Percentiles rank a stretch among this genome's conserved stretches.
Evolutionary conservation across 2,888 invertebrate species (phyloP).

Genomic region (Lithosia quadra): DNA sequence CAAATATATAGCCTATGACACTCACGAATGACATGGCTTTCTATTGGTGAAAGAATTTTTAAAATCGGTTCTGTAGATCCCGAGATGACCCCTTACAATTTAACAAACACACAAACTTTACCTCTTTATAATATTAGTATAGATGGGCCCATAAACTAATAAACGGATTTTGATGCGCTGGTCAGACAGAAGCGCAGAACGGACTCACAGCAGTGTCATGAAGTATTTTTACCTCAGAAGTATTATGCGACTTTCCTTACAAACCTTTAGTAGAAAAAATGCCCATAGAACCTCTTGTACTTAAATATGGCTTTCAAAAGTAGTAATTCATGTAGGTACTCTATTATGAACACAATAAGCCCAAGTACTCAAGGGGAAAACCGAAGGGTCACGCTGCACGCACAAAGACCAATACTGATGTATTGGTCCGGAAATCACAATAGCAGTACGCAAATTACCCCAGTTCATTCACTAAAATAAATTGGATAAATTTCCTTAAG

Average conservation of each 20-base stretch:
- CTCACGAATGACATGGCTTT: too few relatives aligned
- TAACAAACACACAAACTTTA: too few relatives aligned
- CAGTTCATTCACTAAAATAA: slow-evolving; percentile 43
- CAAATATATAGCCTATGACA: too few relatives aligned
- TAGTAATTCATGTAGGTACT: slow-evolving; percentile 43
- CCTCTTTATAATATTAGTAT: too few relatives aligned
- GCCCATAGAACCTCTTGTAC: slow-evolving; percentile 12
- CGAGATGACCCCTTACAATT: too few relatives aligned
- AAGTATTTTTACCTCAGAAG: background rate
- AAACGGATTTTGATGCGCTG: too few relatives aligned
- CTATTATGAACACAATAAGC: slow-evolving; percentile 47
- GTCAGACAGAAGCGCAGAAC: too few relatives aligned
- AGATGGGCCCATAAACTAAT: too few relatives aligned
- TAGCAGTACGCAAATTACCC: slow-evolving; percentile 52
- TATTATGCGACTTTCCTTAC: background rate
- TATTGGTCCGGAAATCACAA: slow-evolving; percentile 55
- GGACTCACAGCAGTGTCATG: too few relatives aligned
- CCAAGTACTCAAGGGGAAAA: slow-evolving; percentile 48
- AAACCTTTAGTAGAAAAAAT: background rate
- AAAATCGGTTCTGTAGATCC: too few relatives aligned
- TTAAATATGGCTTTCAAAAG: slow-evolving; percentile 44
- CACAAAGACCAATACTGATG: slow-evolving; percentile 49
- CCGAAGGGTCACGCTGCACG: slow-evolving; percentile 41
- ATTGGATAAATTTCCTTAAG: slow-evolving; percentile 42
- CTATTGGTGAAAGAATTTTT: too few relatives aligned